Percentiles rank a stretch among this genome's conserved stretches.
These are phyloP conservation scores for Cepphus grylle DNA, from an alignment of 2,113 vertebrate species.

Conservation along the genomic window DNA sequence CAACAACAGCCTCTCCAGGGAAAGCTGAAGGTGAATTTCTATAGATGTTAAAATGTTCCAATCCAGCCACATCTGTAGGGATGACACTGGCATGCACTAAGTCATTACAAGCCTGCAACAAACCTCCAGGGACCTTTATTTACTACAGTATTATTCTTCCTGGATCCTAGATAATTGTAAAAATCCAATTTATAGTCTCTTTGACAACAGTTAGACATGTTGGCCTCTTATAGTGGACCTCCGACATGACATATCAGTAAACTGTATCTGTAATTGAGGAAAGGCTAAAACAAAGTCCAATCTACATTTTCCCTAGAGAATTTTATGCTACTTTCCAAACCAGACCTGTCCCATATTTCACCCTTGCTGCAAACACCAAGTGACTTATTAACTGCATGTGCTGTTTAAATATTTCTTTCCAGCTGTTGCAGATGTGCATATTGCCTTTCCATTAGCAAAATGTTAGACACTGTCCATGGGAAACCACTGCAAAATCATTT, in stretches of 20 bases:
- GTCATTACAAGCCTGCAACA: neutral
- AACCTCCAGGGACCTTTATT: conserved; percentile 14
- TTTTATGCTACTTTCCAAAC: neutral
- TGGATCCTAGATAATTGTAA: conserved; percentile 24
- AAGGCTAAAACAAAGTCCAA: conserved; percentile 9
- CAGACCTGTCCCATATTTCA: conserved; percentile 2
- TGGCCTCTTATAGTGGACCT: neutral
- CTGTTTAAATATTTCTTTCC: neutral
- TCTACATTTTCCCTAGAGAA: neutral
- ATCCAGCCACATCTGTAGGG: neutral
- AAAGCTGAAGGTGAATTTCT: neutral
- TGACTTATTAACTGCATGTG: neutral
- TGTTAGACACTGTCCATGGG: neutral
- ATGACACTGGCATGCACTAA: neutral
- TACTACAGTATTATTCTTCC: neutral
- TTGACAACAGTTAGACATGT: neutral
- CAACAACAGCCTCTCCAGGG: neutral
- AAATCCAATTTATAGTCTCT: conserved; percentile 16
- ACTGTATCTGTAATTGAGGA: neutral
- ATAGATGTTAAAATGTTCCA: neutral
- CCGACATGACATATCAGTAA: neutral
- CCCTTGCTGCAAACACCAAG: neutral
- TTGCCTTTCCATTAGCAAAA: conserved; percentile 25
- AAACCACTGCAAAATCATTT: neutral
- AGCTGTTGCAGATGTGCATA: neutral